Evolutionary conservation across 2,113 vertebrate species (phyloP).

Genomic region (Microcebus tavaratra): DNA sequence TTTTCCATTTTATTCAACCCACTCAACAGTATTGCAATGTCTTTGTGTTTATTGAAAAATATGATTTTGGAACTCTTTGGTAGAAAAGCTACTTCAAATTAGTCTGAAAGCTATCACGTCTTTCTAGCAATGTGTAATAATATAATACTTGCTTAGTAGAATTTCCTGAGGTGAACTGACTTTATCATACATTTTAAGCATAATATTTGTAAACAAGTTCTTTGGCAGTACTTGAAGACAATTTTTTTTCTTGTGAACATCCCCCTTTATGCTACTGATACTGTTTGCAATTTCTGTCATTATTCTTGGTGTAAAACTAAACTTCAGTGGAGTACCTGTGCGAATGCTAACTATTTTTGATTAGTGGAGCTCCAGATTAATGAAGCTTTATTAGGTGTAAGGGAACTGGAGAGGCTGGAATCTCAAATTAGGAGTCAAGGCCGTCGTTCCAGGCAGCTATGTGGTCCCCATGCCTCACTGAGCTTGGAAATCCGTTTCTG

Average conservation of each 20-base stretch:
- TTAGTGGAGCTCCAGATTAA: background rate
- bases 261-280: background rate
- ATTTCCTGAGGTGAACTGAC: background rate
- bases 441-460: background rate
- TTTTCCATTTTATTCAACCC: conserved; percentile 42
- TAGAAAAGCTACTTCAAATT: conserved; percentile 11
- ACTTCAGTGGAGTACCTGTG: background rate
- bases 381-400: background rate
- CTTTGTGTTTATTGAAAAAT: conserved; percentile 35
- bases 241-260: background rate
- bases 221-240: background rate
- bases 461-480: background rate
- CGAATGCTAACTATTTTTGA: background rate
- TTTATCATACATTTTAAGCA: conserved; percentile 30
- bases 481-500: background rate
- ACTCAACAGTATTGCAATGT: background rate
- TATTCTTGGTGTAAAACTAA: conserved; percentile 13
- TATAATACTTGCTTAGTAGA: background rate
- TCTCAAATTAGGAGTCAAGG: background rate
- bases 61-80: background rate
- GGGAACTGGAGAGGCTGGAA: background rate
- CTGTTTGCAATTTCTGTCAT: background rate
- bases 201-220: background rate
- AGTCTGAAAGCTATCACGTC: background rate
- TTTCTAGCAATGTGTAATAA: background rate